A percentile compares a stretch with the other conserved stretches of the same genome.
These are phyloP conservation scores for Oscheius sp. DNA, from an alignment of 1,140 invertebrate species.

Conservation along the genomic window DNA sequence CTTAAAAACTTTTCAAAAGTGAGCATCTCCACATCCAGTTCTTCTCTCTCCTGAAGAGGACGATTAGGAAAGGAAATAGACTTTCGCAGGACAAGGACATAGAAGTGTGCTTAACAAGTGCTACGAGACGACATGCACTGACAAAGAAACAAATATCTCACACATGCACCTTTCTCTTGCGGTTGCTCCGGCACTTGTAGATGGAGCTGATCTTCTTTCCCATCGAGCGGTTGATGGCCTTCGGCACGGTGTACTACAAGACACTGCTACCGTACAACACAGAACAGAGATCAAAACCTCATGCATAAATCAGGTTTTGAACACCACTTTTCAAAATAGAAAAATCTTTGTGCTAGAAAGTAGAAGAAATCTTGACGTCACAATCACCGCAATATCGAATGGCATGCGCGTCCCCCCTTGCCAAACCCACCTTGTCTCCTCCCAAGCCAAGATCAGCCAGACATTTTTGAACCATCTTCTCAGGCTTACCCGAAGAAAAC, in stretches of 20 bases:
- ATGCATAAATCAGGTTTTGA: too few species aligned
- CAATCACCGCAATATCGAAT: too few species aligned
- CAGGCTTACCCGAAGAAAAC: constrained; percentile 91
- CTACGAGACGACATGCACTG: background rate
- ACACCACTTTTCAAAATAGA: too few species aligned
- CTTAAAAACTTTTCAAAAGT: constrained; percentile 99
- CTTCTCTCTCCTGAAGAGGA: constrained; percentile 67
- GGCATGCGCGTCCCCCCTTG: background rate
- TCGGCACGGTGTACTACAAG: constrained; percentile 34
- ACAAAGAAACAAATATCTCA: constrained; percentile 6
- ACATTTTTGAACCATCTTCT: constrained; percentile 96
- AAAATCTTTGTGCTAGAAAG: too few species aligned
- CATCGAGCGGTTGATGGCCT: constrained; percentile 40
- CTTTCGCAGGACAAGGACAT: too few species aligned
- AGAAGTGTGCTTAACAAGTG: background rate
- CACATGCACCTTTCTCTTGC: constrained; percentile 46
- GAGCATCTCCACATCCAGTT: constrained; percentile 88
- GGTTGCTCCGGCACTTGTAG: constrained; percentile 46
- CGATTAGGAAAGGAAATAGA: background rate
- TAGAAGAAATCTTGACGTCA: too few species aligned
- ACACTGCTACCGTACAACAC: too few species aligned
- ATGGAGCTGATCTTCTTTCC: constrained; percentile 43
- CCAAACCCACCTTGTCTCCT: constrained; percentile 77
- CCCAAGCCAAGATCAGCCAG: constrained; percentile 87
- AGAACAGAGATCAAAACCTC: too few species aligned